Evolutionary conservation across 2,888 invertebrate genomes (phyloP), one percentile per base, ranked within the genome.

Genomic region (Strigamia crassipes): DNA sequence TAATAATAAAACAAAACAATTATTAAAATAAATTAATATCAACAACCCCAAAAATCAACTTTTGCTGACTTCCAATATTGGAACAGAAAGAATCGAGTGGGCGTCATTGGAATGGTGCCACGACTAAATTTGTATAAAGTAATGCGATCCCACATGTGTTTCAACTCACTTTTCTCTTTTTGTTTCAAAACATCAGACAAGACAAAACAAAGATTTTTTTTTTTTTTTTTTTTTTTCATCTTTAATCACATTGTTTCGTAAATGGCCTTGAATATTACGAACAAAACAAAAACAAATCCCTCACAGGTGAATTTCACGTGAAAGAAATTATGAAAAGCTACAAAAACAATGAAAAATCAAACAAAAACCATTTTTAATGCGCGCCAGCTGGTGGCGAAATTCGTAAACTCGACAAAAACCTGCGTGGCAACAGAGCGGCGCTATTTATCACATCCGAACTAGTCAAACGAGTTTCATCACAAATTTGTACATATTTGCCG

Each of bases 51-150:
- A n/a, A 56, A 56, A n/a, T 6, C 9, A n/a, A 9, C 56, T 18
- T 21, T 56, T 12, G 46, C 15, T 46, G 46, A 13, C 46, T 46
- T 46, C 46, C 46, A 46, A 15, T 46, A 46, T n/a, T 46, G 46
- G 46, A 46, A 46, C 15, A 56, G 1, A 3, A 21, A 56, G 21
- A 56, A 56, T 56, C 2, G 56, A 6, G 56, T 56, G 56, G 56
- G 56, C 21, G 56, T 56, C 15, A 18, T 56, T 56, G 56, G 56
- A 56, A 56, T 56, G 56, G 56, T 56, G 56, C 56, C 56, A 56
- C 8, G 18, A 56, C 56, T 56, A 56, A 56, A 56, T 56, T 56
- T 56, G 56, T 56, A 56, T 56, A 21, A 56, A 56, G 56, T 56
- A 56, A 56, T n/a, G n/a, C 18, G 56, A 56, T 56, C n/a, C n/a